Percentiles rank a stretch among this genome's conserved stretches.
These are phyloP conservation scores for Halcyon smyrnensis DNA, from an alignment of 2,797 vertebrate genomes.

Conservation along the genomic window DNA sequence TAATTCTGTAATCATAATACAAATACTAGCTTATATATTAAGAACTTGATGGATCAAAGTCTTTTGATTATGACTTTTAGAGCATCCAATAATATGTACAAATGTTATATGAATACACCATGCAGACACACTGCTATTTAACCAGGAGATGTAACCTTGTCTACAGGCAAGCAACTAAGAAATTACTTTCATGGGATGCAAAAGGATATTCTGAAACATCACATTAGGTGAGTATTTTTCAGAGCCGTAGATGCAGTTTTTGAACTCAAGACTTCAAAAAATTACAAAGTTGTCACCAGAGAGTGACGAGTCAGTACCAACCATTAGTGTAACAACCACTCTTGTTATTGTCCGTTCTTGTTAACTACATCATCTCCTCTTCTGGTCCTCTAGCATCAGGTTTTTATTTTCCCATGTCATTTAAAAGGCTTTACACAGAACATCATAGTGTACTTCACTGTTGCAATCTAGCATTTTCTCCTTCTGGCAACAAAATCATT, in stretches of 20 bases:
- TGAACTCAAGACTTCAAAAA: neutral
- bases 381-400: neutral
- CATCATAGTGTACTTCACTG: neutral
- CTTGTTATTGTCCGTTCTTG: neutral
- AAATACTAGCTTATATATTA: neutral
- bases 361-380: neutral
- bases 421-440: neutral
- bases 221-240: neutral
- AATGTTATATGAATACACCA: neutral
- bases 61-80: neutral
- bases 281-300: neutral
- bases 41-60: no score
- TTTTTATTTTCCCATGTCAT: neutral
- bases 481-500: neutral
- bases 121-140: neutral
- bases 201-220: neutral
- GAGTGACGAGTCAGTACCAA: neutral
- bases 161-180: neutral
- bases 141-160: neutral
- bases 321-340: rapidly evolving
- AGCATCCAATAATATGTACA: neutral
- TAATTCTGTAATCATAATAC: neutral
- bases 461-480: neutral
- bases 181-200: neutral
- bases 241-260: neutral